A percentile compares a stretch with the other conserved stretches of the same genome.
Conservation (phyloP, 2,888 invertebrate genomes). For the Catocala nupta region DNA sequence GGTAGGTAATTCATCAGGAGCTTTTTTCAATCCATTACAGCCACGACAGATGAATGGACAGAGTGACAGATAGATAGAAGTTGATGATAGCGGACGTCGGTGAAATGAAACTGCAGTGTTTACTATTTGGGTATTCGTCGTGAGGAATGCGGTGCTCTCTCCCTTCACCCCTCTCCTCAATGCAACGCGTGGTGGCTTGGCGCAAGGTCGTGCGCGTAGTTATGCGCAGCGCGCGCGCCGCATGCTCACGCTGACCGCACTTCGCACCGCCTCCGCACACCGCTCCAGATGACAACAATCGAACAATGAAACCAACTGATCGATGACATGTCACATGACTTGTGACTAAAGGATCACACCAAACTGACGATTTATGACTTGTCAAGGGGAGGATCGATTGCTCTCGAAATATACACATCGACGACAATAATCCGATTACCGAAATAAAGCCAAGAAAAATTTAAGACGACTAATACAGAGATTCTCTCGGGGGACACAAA, state of each 20-base stretch:
- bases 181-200: constrained; percentile 35
- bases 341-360: constrained; percentile 28
- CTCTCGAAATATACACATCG: constrained; percentile 36
- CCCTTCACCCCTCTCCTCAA: constrained; percentile 1
- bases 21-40: constrained; percentile 48
- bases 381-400: constrained; percentile 35
- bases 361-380: constrained; percentile 28
- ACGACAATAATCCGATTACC: constrained; percentile 43
- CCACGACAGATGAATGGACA: constrained; percentile 66
- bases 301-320: constrained; percentile 10
- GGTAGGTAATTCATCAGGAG: constrained; percentile 59
- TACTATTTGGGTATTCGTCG: constrained; percentile 49
- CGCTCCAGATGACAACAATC: neutral
- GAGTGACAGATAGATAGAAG: constrained; percentile 51
- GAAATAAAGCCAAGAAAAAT: constrained; percentile 40
- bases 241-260: constrained; percentile 11
- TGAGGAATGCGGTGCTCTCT: constrained; percentile 56
- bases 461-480: constrained; percentile 24
- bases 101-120: constrained; percentile 53
- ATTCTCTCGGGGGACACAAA: constrained; percentile 15
- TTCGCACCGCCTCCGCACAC: neutral
- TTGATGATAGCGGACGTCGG: constrained; percentile 48
- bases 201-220: constrained; percentile 66
- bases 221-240: constrained; percentile 55
- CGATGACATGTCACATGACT: constrained; percentile 21